A percentile compares a stretch with the other conserved stretches of the same genome.
These are phyloP conservation scores for Laspeyria flexula DNA, from an alignment of 2,888 invertebrate species.

Conservation along the genomic window DNA sequence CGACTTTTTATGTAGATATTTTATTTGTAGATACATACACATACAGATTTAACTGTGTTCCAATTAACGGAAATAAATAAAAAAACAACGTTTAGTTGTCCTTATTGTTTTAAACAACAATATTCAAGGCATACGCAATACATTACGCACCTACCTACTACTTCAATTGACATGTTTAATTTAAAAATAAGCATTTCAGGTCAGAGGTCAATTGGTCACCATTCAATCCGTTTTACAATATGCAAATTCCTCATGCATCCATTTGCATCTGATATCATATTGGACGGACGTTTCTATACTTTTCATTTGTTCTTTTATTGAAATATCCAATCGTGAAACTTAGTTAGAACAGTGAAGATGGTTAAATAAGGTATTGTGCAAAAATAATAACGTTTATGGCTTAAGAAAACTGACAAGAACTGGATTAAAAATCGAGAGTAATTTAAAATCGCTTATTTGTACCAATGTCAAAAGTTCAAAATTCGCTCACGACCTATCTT, in stretches of 20 bases:
- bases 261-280: constrained; percentile 55
- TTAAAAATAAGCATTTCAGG: constrained; percentile 28
- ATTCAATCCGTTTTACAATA: constrained; percentile 50
- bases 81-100: neutral
- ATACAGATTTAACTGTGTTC: too few species aligned
- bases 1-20: too few species aligned
- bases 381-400: too few species aligned
- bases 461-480: constrained; percentile 50
- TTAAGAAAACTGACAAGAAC: too few species aligned
- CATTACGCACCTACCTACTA: neutral
- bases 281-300: constrained; percentile 25
- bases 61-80: neutral
- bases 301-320: constrained; percentile 19
- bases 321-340: neutral
- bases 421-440: constrained; percentile 10
- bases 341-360: neutral
- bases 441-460: constrained; percentile 31
- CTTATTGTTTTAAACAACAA: neutral
- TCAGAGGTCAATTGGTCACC: constrained; percentile 47
- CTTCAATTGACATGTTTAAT: constrained; percentile 2
- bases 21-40: too few species aligned
- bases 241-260: constrained; percentile 57
- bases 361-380: neutral
- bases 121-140: neutral
- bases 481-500: constrained; percentile 26